These are phyloP conservation scores for Lepidocyrtinus sp. DNA, from an alignment of 2,888 invertebrate genomes.

Conservation along the genomic window DNA sequence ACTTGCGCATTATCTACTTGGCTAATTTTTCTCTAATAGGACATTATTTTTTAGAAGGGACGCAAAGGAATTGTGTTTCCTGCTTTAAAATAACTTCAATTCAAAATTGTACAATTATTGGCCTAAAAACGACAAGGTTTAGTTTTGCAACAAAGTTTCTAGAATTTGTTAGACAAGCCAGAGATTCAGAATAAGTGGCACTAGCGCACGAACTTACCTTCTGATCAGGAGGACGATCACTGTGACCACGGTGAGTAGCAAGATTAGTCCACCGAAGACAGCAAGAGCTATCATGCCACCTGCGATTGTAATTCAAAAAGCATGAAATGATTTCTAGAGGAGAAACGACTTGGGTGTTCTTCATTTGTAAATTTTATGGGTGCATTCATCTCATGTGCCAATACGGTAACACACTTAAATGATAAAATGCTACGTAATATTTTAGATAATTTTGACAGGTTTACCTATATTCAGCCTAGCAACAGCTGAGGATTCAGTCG, in stretches of 20 bases:
- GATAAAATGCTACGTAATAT: not conserved
- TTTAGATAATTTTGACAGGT: no score
- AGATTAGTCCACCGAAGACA: conserved; percentile 92
- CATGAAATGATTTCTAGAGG: conserved; percentile 5
- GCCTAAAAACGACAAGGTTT: no score
- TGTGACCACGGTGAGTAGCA: conserved; percentile 90
- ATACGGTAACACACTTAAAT: no score
- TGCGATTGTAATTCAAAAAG: conserved; percentile 62
- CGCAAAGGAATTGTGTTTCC: not conserved
- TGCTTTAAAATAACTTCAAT: no score
- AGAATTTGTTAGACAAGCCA: no score
- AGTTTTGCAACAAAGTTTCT: no score
- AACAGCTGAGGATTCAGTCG: conserved; percentile 71
- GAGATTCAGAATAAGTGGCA: no score
- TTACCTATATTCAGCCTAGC: conserved; percentile 83
- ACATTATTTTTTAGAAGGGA: not conserved
- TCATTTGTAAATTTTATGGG: no score
- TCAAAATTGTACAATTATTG: no score
- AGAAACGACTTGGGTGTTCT: no score
- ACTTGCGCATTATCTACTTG: conserved; percentile 21
- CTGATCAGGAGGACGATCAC: conserved; percentile 89
- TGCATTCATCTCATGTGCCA: no score
- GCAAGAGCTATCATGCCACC: conserved; percentile 90
- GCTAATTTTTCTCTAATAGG: conserved; percentile 3
- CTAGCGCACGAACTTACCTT: no score